phyloP scores from a whole-genome alignment of 2,113 vertebrate species.

The Gambusia affinis region DNA sequence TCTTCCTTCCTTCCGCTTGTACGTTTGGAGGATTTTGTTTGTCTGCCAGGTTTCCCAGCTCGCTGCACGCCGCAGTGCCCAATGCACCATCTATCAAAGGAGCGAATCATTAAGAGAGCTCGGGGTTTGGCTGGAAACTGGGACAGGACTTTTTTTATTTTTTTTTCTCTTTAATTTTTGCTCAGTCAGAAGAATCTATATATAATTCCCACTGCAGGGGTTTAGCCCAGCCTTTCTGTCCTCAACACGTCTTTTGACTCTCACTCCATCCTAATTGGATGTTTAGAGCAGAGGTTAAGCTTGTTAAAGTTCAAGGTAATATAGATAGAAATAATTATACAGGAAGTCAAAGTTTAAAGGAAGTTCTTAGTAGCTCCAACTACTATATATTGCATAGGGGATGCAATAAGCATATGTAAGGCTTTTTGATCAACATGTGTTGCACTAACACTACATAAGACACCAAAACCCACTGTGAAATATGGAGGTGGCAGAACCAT shows the following conservation, averaged over 20 bases:
- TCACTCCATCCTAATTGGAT: neutral
- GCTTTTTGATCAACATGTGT: neutral
- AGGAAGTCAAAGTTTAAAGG: too few relatives aligned
- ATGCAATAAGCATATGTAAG: too few relatives aligned
- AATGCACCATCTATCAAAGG: slow-evolving; percentile 51
- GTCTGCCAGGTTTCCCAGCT: slow-evolving; percentile 32
- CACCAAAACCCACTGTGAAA: neutral
- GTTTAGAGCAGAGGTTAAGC: neutral
- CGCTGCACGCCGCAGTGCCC: slow-evolving; percentile 35
- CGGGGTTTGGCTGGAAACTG: slow-evolving; percentile 43
- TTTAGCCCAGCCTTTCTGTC: slow-evolving; percentile 11
- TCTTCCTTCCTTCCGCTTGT: slow-evolving; percentile 29
- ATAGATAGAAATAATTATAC: too few relatives aligned
- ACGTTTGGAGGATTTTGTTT: slow-evolving; percentile 28
- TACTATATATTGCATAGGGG: too few relatives aligned
- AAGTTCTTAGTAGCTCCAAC: too few relatives aligned
- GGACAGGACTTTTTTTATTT: slow-evolving; percentile 8
- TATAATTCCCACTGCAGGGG: slow-evolving; percentile 20
- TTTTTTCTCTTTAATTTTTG: slow-evolving; percentile 1
- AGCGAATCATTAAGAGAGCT: slow-evolving; percentile 29
- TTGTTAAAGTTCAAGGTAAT: neutral
- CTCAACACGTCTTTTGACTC: neutral
- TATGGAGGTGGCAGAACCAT: neutral
- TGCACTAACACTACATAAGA: neutral
- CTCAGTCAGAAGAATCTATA: slow-evolving; percentile 32